A percentile compares a stretch with the other conserved stretches of the same genome.
Conservation (phyloP, 2,888 invertebrate species). For the Trichogramma evanescens region DNA sequence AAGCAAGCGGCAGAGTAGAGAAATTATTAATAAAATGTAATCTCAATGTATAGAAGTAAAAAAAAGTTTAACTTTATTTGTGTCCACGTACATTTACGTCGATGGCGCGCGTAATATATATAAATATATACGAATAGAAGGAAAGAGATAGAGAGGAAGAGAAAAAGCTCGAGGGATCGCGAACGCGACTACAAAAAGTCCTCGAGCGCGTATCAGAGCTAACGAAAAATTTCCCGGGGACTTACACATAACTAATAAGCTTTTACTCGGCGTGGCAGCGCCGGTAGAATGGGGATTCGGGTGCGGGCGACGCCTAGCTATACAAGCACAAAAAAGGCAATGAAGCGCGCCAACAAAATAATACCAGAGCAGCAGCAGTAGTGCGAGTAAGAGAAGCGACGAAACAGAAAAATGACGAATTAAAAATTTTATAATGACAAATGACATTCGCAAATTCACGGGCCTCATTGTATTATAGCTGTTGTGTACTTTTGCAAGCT, state of each 20-base stretch:
- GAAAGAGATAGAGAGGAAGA: too few species aligned
- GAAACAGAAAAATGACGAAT: slow-evolving; percentile 30
- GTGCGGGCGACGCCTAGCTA: too few species aligned
- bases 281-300: background rate
- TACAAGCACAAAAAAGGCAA: background rate
- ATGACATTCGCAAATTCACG: slow-evolving; percentile 31
- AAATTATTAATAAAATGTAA: too few species aligned
- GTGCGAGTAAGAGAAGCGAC: slow-evolving; percentile 18
- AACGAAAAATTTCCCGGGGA: slow-evolving; percentile 8
- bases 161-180: too few species aligned
- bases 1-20: too few species aligned
- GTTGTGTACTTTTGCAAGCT: background rate
- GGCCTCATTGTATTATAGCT: background rate
- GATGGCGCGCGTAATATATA: too few species aligned
- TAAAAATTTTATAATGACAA: slow-evolving; percentile 40
- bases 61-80: too few species aligned
- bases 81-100: too few species aligned
- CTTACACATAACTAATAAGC: slow-evolving; percentile 20
- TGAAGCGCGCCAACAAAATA: background rate
- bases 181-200: too few species aligned
- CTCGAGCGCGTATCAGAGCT: slow-evolving; percentile 3
- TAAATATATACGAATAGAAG: too few species aligned
- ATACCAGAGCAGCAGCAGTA: slow-evolving; percentile 23
- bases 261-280: slow-evolving; percentile 1
- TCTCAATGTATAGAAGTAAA: background rate